phyloP scores from a whole-genome alignment of 2,797 vertebrate genomes.

The Rhinophrynus dorsalis region DNA sequence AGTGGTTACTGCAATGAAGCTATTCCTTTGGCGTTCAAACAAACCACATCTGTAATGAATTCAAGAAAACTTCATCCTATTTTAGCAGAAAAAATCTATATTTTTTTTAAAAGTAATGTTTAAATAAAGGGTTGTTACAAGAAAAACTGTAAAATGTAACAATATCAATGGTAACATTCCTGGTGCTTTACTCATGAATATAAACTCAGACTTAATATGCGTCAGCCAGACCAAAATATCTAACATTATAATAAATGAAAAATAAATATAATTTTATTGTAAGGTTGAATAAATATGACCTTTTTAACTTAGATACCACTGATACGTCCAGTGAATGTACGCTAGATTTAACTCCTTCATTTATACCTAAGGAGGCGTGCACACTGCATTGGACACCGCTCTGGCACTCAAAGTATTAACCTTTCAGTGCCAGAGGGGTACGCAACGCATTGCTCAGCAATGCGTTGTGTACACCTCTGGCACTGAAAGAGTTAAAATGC shows the following conservation, averaged over 20 bases:
- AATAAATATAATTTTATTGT: conserved; percentile 11
- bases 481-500: no score
- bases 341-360: no score
- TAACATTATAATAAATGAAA: conserved; percentile 1
- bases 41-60: conserved; percentile 44
- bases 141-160: conserved; percentile 48
- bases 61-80: conserved; percentile 1
- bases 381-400: no score
- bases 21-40: conserved; percentile 19
- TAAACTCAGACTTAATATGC: conserved; percentile 22
- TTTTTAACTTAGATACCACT: neutral
- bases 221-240: conserved; percentile 39
- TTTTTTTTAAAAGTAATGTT: conserved; percentile 28
- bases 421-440: no score
- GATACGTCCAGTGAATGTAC: no score
- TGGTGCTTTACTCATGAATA: conserved; percentile 34
- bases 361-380: no score
- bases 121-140: conserved; percentile 1
- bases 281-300: conserved; percentile 21
- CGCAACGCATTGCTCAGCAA: no score
- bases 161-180: conserved; percentile 41
- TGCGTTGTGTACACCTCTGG: no score
- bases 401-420: no score
- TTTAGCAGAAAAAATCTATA: conserved; percentile 28
- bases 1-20: conserved; percentile 56